These are phyloP conservation scores for Mesitornis unicolor DNA, from an alignment of 2,113 vertebrate genomes.

Conservation along the genomic window DNA sequence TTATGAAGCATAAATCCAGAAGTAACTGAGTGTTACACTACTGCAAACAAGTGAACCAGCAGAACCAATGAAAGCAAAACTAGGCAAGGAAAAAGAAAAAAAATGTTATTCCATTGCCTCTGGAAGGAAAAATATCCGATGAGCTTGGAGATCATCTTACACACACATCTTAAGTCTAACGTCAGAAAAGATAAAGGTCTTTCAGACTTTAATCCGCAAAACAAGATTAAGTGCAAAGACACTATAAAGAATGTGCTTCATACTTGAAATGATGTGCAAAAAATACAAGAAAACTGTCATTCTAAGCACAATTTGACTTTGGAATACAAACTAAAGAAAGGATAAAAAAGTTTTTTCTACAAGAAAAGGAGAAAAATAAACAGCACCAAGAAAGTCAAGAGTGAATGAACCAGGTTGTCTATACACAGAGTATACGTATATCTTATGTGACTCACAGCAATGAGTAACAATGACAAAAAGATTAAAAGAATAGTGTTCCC, in stretches of 20 bases:
- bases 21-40: background rate
- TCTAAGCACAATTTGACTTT: background rate
- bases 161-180: background rate
- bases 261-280: background rate
- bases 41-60: background rate
- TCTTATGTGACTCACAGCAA: background rate
- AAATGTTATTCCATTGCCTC: background rate
- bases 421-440: background rate
- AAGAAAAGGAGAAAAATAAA: background rate
- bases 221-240: background rate
- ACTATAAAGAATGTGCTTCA: background rate
- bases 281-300: background rate
- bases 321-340: background rate
- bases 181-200: background rate
- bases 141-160: background rate
- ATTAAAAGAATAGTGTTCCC: background rate
- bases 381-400: background rate
- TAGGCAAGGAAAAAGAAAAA: background rate
- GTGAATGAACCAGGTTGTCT: background rate
- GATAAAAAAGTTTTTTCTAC: background rate
- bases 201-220: background rate
- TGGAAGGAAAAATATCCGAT: background rate
- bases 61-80: slow-evolving; percentile 21
- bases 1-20: background rate
- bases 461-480: background rate